phyloP scores from a whole-genome alignment of 2,113 vertebrate genomes.

The Mormyrus lacerda region DNA sequence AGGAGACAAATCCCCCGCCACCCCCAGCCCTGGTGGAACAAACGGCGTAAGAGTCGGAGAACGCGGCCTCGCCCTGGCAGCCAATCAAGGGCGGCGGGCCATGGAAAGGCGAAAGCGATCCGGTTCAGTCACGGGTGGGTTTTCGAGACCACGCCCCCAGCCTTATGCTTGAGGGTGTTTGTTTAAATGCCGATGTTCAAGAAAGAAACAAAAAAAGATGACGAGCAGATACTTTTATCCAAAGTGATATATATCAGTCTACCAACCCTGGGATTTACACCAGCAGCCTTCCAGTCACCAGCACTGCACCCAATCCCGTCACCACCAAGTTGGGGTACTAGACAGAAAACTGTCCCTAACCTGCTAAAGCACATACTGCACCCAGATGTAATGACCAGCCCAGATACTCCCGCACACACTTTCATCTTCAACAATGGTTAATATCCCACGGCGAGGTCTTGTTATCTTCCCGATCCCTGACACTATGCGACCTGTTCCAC shows the following conservation, averaged over 20 bases:
- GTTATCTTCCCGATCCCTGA: not conserved
- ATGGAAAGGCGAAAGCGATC: not conserved
- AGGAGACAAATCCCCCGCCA: not conserved
- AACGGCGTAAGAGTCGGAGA: constrained; percentile 10
- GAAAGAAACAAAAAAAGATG: not conserved
- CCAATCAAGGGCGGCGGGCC: not conserved
- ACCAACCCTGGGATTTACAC: not conserved
- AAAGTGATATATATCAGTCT: not conserved
- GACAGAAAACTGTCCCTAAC: not conserved
- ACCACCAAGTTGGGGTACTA: not conserved
- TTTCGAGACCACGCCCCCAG: not conserved
- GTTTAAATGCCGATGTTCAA: not conserved
- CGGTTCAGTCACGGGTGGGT: not conserved
- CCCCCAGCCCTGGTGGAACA: not conserved
- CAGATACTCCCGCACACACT: not conserved
- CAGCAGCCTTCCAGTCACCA: not conserved
- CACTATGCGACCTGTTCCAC: not conserved
- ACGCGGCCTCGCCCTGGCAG: not conserved
- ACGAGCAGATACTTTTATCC: not conserved
- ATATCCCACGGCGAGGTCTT: not conserved
- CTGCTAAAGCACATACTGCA: not conserved
- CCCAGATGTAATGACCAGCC: not conserved
- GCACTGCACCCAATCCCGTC: not conserved
- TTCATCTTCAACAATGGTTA: not conserved
- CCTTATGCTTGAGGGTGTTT: not conserved